These are phyloP conservation scores for Dunckerocampus dactyliophorus DNA, from an alignment of 2,113 vertebrate species.

Conservation along the genomic window DNA sequence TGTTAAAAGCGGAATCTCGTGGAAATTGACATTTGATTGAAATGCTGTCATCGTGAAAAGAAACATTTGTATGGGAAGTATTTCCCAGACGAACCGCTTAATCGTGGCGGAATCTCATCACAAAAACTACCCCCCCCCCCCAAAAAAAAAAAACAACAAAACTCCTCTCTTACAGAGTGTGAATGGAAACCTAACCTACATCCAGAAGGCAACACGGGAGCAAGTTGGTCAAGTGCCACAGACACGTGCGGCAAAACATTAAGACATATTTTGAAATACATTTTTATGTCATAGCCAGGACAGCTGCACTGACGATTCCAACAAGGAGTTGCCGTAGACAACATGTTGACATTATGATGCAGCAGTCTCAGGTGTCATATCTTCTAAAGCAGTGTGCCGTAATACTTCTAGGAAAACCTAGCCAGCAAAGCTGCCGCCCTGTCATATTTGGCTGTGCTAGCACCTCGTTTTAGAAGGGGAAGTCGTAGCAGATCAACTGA, in stretches of 20 bases:
- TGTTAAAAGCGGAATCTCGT: too few relatives aligned
- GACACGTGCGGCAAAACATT: background rate
- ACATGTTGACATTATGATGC: slow-evolving; percentile 32
- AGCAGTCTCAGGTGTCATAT: slow-evolving; percentile 40
- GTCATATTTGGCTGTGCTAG: slow-evolving; percentile 10
- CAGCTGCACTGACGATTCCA: background rate
- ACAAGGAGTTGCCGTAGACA: slow-evolving; percentile 2
- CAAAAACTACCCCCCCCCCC: too few relatives aligned
- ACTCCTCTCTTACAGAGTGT: too few relatives aligned
- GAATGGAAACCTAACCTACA: too few relatives aligned
- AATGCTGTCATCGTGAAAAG: too few relatives aligned
- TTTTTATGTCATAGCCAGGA: background rate
- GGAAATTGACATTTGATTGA: too few relatives aligned
- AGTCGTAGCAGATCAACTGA: background rate
- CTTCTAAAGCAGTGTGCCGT: slow-evolving; percentile 28
- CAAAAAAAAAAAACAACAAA: too few relatives aligned
- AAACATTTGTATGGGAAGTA: too few relatives aligned
- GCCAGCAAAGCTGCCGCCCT: slow-evolving; percentile 14
- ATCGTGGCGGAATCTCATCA: too few relatives aligned
- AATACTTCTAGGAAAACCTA: slow-evolving; percentile 29
- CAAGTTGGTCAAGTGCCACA: background rate
- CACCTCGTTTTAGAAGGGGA: slow-evolving; percentile 21
- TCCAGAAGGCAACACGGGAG: too few relatives aligned
- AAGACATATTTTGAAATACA: background rate
- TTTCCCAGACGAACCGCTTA: too few relatives aligned